A percentile compares a stretch with the other conserved stretches of the same genome.
These are phyloP conservation scores for Actinernus sp. DNA, from an alignment of 92 coral and sea anemone species.

Conservation along the genomic window DNA sequence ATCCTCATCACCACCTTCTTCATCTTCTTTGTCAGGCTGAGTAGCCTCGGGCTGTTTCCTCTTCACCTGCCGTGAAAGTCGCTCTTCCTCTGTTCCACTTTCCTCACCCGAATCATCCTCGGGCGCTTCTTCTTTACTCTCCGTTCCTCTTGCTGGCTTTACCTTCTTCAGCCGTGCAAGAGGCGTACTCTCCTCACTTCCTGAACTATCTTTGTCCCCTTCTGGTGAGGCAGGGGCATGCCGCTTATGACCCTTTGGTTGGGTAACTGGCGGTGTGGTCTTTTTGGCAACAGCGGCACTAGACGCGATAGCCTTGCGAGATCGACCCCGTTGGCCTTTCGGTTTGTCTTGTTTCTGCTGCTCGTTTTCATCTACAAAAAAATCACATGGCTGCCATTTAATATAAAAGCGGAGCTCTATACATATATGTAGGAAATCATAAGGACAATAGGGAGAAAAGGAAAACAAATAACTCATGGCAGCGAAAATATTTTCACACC, in stretches of 20 bases:
- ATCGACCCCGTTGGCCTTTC: constrained; percentile 47
- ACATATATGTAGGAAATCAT: too few species aligned
- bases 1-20: constrained; percentile 45
- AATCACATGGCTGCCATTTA: too few species aligned
- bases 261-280: constrained; percentile 10
- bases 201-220: constrained; percentile 33
- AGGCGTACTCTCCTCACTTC: constrained; percentile 40
- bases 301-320: constrained; percentile 36
- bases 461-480: too few species aligned
- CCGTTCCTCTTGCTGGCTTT: neutral
- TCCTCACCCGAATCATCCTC: constrained; percentile 18
- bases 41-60: constrained; percentile 60
- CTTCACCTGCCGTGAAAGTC: constrained; percentile 17
- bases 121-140: constrained; percentile 16
- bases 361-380: constrained; percentile 16
- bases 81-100: constrained; percentile 7
- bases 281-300: constrained; percentile 15
- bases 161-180: constrained; percentile 33
- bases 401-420: too few species aligned
- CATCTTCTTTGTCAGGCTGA: constrained; percentile 38
- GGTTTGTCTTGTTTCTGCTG: constrained; percentile 57
- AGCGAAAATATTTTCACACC: too few species aligned
- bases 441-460: too few species aligned
- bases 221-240: constrained; percentile 19
- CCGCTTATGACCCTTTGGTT: constrained; percentile 28